Base-by-base conservation (phyloP, 2,113 vertebrate genomes). In the Murina feae region DNA sequence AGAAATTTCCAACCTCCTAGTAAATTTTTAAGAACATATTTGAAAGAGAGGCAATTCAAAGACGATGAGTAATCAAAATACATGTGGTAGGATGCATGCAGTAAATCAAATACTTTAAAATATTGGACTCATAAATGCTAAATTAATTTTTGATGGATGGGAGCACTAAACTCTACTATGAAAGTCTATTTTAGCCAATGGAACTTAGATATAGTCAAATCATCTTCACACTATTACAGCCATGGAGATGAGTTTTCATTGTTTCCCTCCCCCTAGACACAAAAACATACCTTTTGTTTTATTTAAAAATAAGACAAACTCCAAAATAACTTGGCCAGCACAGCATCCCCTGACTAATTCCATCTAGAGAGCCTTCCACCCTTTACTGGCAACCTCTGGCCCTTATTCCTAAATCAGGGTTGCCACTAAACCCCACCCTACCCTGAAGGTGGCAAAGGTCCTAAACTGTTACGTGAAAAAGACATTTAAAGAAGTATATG, bases 371-470 rank as follows among this genome's bases (percentile, higher is more conserved):
- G 90, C 79, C 95, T 89, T 97, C 98, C 98, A 95, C 96, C 85
- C 96, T 98, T 98, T 97, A 97, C 94, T 98, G 97, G 98, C 97
- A 97, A 95, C 97, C 96, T 96, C 97, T 98, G 97, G 97, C 98
- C 49, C 96, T 69, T 79, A 44, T 7, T 16, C 74, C 91, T 93
- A 96, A 95, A 55, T 95, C 89, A 84, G 68, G 71, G 91, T 96
- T 94, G 37, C 97, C 91, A 83, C 71, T 17, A 53, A 95, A 94
- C 78, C 87, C 79, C 23, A 75, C 35, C 94, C 37, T 96, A 91
- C 89, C 92, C 92, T 93, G 49, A 95, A 90, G 32, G 39, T 47
- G 86, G 94, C 95, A 82, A 93, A 96, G 93, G 93, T 92, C 81
- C 65, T 86, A n/a, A 91, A 96, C 20, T 60, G 2, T 53, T 63